Evolutionary conservation across 64 coral and sea anemone species (phyloP), one percentile per base, ranked within the genome.

Genomic region (Hydrozoanthus tunicans): DNA sequence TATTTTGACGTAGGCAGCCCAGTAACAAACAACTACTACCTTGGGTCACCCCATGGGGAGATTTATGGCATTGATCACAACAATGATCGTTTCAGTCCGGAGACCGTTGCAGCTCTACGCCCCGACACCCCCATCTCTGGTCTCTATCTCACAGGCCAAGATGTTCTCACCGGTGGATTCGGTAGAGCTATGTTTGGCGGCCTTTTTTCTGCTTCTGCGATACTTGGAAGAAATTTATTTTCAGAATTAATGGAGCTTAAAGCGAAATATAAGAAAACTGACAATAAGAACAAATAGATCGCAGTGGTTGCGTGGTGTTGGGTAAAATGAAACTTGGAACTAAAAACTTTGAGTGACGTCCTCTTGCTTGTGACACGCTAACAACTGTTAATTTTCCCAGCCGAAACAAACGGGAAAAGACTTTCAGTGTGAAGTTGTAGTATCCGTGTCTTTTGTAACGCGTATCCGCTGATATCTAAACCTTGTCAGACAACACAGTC

Each of bases 1-100:
- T 98, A 92, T 77, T 98, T 98, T n/a, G 96, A 98, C 58, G 81
- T 94, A 27, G 96, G 96, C 4, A 94, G 93, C 57, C 96, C 96
- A 9, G 43, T 98, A 69, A 93, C 79, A 10, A 98, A 98, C 20
- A 88, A 94, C 15, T 98, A 95, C 76, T 98, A 98, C 15, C 70
- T 98, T 62, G 93, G 91, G 9, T 74, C 96, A 8, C 91, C 86
- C 13, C 96, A 93, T 43, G 96, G 96, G 11, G 96, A 98, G 78
- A 77, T 98, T 4, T 98, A 98, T 70, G 96, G 96, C n/a, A 81
- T 94, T 59, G 96, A 98, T 81, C 96, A 98, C 76, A 94, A 98
- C 77, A 79, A 90, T 20, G 96, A 93, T 65, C 91, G 96, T 8
- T 98, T 98, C 65, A 89, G 85, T 17, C 91, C 93, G 1, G 70